A percentile compares a stretch with the other conserved stretches of the same genome.
Evolutionary conservation across 2,113 vertebrate genomes (phyloP).

Genomic region (Halichoeres trimaculatus): DNA sequence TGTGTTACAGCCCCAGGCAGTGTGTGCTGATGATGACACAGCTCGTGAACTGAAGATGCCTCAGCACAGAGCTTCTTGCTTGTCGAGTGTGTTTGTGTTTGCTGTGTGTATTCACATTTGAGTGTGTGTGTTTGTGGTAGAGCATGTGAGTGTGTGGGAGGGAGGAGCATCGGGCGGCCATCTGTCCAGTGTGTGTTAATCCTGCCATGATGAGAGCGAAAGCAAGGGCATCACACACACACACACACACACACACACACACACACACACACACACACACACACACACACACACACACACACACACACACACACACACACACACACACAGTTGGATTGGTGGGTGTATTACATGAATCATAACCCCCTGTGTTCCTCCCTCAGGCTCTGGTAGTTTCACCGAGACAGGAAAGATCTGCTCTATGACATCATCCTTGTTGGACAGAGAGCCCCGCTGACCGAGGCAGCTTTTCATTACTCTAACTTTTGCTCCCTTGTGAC

Average conservation of each 20-base stretch:
- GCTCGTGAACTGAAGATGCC: conserved; percentile 61
- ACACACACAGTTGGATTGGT: conserved; percentile 31
- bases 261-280: conserved; percentile 15
- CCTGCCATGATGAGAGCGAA: conserved; percentile 65
- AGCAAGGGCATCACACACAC: conserved; percentile 49
- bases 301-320: conserved; percentile 20
- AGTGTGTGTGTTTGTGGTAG: conserved; percentile 2
- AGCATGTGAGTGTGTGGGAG: conserved; percentile 32
- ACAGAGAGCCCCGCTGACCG: background rate
- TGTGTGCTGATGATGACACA: conserved; percentile 60
- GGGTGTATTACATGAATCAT: conserved; percentile 54
- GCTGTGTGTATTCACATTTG: conserved; percentile 6
- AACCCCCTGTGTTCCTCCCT: conserved; percentile 27
- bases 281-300: conserved; percentile 24
- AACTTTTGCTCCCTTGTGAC: background rate
- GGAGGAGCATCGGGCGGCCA: conserved; percentile 62
- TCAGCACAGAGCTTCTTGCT: conserved; percentile 28
- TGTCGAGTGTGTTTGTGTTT: conserved; percentile 16
- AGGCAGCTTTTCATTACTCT: background rate
- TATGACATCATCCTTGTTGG: conserved; percentile 32
- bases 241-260: conserved; percentile 14
- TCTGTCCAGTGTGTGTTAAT: conserved; percentile 76
- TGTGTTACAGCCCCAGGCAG: conserved; percentile 52
- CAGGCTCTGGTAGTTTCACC: conserved; percentile 19
- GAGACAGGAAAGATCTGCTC: background rate